phyloP scores from a whole-genome alignment of 2,797 vertebrate species.

The Lerista edwardsae region DNA sequence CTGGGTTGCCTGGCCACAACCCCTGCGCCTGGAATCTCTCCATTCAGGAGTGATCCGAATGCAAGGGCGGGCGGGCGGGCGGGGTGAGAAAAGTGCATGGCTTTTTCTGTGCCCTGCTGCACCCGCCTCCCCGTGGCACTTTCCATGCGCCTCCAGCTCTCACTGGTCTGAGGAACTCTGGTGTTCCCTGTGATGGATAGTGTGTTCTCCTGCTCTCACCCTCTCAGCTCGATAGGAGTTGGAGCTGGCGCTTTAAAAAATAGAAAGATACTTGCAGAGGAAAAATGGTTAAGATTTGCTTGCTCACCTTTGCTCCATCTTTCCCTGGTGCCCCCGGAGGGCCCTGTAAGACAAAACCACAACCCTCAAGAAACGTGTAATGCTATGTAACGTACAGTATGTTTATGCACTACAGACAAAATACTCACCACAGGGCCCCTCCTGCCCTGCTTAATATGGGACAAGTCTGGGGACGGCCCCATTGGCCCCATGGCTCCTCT shows the following conservation, averaged over 20 bases:
- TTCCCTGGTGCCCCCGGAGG: slow-evolving; percentile 90
- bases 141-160: no score
- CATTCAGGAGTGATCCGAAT: no score
- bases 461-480: slow-evolving; percentile 92
- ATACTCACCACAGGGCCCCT: slow-evolving; percentile 93
- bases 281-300: slow-evolving; percentile 9
- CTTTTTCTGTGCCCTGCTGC: no score
- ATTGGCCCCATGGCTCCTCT: slow-evolving; percentile 95
- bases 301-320: slow-evolving; percentile 89
- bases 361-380: slow-evolving; percentile 37
- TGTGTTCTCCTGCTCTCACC: not conserved
- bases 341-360: slow-evolving; percentile 81
- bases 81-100: no score
- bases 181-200: not conserved
- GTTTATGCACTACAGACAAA: not conserved
- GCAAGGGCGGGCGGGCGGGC: no score
- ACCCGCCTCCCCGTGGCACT: no score
- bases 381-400: not conserved
- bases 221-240: not conserved
- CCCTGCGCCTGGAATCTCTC: no score
- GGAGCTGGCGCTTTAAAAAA: not conserved
- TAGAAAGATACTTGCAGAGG: not conserved
- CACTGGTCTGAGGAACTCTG: not conserved
- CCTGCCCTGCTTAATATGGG: slow-evolving; percentile 92
- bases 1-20: no score